phyloP scores from a whole-genome alignment of 2,113 vertebrate species.

The Aplodontia rufa region DNA sequence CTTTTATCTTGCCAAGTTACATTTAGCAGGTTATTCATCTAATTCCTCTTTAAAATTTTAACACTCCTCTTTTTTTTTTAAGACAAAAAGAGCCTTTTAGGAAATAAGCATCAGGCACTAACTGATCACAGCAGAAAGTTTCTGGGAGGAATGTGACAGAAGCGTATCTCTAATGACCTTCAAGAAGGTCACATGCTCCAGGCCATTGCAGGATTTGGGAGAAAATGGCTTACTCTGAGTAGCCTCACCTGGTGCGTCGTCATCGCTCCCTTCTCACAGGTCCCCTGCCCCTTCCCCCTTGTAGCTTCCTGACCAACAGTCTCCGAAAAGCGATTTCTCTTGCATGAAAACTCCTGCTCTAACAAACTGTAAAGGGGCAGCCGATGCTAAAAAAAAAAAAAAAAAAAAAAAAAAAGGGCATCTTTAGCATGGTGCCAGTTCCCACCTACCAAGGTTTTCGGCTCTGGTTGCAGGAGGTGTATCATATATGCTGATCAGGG shows the following conservation, averaged over 20 bases:
- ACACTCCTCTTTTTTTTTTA: background rate
- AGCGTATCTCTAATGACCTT: slow-evolving; percentile 42
- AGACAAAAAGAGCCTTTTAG: slow-evolving; percentile 52
- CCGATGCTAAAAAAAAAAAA: slow-evolving; percentile 1
- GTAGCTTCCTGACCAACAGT: background rate
- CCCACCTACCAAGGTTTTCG: background rate
- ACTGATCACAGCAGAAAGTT: slow-evolving; percentile 55
- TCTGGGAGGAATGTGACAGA: slow-evolving; percentile 53
- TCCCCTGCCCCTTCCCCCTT: no score
- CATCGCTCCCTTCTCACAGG: background rate
- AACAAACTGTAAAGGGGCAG: background rate
- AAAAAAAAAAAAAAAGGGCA: no score
- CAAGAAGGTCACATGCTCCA: slow-evolving; percentile 33
- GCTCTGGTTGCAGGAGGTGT: background rate
- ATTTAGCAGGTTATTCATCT: background rate
- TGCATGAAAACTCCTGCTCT: slow-evolving; percentile 35
- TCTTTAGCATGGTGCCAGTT: background rate
- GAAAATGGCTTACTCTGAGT: slow-evolving; percentile 52
- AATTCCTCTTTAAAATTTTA: slow-evolving; percentile 22
- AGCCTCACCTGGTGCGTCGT: background rate
- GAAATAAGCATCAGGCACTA: slow-evolving; percentile 38
- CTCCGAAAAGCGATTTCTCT: slow-evolving; percentile 26
- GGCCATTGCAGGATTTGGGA: slow-evolving; percentile 63
- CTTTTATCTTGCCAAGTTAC: slow-evolving; percentile 36
- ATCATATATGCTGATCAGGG: background rate